Evolutionary conservation across 1,140 invertebrate genomes (phyloP).

Genomic region (Aricia agestis): DNA sequence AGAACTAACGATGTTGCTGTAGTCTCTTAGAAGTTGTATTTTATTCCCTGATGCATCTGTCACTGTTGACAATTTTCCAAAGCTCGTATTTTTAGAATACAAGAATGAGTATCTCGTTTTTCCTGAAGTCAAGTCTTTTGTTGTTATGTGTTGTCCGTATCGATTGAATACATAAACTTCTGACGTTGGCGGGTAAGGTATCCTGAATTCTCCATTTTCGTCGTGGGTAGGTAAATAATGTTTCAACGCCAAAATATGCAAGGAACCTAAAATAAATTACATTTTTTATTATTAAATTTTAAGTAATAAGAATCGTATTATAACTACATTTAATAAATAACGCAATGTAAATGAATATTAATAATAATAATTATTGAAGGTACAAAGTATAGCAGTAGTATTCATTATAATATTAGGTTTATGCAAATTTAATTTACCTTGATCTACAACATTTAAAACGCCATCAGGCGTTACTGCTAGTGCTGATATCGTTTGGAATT

Average conservation of each 20-base stretch:
- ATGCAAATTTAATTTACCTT: constrained; percentile 77
- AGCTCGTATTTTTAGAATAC: constrained; percentile 97
- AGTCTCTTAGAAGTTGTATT: constrained; percentile 93
- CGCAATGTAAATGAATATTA: neutral
- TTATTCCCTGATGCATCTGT: constrained; percentile 96
- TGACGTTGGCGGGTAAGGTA: constrained; percentile 92
- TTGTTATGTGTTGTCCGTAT: constrained; percentile 95
- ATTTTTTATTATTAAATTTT: neutral
- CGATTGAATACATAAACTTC: constrained; percentile 96
- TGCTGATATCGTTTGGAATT: constrained; percentile 93
- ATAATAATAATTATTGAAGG: neutral
- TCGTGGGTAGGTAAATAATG: constrained; percentile 93
- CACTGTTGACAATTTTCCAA: constrained; percentile 94
- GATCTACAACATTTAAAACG: constrained; percentile 95
- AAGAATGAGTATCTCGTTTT: constrained; percentile 95
- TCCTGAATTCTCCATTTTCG: constrained; percentile 93
- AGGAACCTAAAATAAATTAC: constrained; percentile 75
- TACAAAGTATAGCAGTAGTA: too few relatives aligned
- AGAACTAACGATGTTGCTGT: constrained; percentile 91
- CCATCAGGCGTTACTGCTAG: constrained; percentile 95
- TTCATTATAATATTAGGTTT: too few relatives aligned
- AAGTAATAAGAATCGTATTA: neutral
- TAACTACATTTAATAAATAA: too few relatives aligned
- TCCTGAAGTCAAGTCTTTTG: constrained; percentile 93
- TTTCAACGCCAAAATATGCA: constrained; percentile 92